phyloP scores from a whole-genome alignment of 2,888 invertebrate species.

The Napeogenes inachia region DNA sequence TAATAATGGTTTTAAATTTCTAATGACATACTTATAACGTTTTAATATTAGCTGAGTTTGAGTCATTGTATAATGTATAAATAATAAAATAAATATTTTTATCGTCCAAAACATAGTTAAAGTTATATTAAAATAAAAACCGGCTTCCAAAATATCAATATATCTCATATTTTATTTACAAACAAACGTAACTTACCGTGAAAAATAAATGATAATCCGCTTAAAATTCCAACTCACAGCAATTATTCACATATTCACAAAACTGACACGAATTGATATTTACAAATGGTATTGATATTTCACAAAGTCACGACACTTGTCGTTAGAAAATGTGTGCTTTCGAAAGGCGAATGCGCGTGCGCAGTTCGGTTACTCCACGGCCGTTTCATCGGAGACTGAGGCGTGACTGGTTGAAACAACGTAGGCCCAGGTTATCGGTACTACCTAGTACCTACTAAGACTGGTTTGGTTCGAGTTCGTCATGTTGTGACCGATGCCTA shows the following conservation, averaged over 20 bases:
- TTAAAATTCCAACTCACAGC: conserved; percentile 46
- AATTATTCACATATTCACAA: conserved; percentile 49
- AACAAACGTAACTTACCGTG: conserved; percentile 57
- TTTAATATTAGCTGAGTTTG: too few relatives aligned
- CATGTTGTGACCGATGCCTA: conserved; percentile 50
- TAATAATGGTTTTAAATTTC: conserved; percentile 13
- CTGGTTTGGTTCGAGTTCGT: conserved; percentile 56
- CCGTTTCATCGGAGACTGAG: conserved; percentile 60
- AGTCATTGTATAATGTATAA: too few relatives aligned
- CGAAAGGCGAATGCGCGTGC: conserved; percentile 43
- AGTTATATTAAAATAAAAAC: too few relatives aligned
- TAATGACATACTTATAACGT: too few relatives aligned
- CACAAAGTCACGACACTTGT: conserved; percentile 28
- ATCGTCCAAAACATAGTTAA: too few relatives aligned
- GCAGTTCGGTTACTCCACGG: conserved; percentile 43
- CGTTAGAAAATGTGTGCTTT: conserved; percentile 35
- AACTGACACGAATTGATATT: conserved; percentile 48
- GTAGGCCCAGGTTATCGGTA: conserved; percentile 31
- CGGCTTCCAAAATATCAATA: too few relatives aligned
- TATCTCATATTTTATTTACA: background rate
- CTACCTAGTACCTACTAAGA: conserved; percentile 38
- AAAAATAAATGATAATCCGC: conserved; percentile 52
- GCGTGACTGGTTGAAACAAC: conserved; percentile 35
- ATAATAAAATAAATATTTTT: too few relatives aligned
- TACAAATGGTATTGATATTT: conserved; percentile 44